Evolutionary conservation across 2,888 invertebrate species (phyloP), one percentile per base, ranked within the genome.

Genomic region (Bombyx huttoni): DNA sequence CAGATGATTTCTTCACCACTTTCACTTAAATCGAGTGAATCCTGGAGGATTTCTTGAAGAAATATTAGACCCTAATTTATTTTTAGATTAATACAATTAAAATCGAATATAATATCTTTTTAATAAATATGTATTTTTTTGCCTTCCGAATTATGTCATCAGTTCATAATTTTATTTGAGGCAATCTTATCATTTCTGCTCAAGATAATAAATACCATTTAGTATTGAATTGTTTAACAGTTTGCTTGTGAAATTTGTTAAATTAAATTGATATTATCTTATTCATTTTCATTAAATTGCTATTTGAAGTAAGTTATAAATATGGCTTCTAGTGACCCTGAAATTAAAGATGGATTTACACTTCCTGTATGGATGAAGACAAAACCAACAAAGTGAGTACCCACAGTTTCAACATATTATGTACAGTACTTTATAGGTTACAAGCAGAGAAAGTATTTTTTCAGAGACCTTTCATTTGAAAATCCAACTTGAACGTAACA

Each of bases 281-380:
- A 45, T 40, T 10, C 12, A 40, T 40, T 12, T 40, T 40, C 12
- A 12, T 40, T 40, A 10, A 40, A 40, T 40, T 40, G 8, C 12
- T 40, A 50, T 54, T 53, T 45, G 13, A 51, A 48, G 9, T 54
- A 58, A 48, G 34, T 54, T 51, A 52, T 53, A 49, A 75, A 57
- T 54, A 88, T 88, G 88, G 81, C 87, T 58, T 80, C 90, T 57
- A 87, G 88, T 67, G 91, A 91, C 67, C 89, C 91, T 50, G 90
- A 91, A 71, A 71, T 91, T 59, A 89, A 89, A 59, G 90, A 91
- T 66, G 92, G 91, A 63, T 89, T 93, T 59, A 90, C 91, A 49
- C 77, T 93, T 56, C 93, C 94, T 2, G 90, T 92, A 67, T 94
- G 94, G 94, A 93, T 94, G 92, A 93, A 92, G 77, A 90, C 86